Evolutionary conservation across 1,140 invertebrate species (phyloP), one percentile per base, ranked within the genome.

Genomic region (Zaprionus ghesquierei): DNA sequence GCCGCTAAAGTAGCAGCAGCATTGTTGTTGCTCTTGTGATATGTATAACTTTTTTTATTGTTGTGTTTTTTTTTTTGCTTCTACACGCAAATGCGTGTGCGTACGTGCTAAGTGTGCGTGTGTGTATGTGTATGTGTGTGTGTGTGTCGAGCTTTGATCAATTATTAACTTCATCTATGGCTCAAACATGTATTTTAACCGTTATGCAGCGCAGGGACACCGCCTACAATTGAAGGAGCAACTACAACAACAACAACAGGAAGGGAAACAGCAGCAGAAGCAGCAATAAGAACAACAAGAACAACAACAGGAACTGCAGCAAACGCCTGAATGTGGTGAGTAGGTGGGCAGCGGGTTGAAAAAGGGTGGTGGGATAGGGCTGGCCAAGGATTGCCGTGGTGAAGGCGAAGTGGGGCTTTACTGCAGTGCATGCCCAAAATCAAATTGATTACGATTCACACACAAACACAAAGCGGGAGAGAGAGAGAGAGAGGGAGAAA

Each of bases 171-270:
- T 44, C 20, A 56, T 27, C 13, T 49, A 60, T 9, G 5, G 44
- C 31, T 54, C 22, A 59, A 51, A 59, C 44, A 29, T 54, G 25
- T 58, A 65, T 66, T 33, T 72, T 13, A 59, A 72, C 53, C 55
- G 54, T 66, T 73, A 73, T 70, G 38, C 65, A 74, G 65, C 44
- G 25, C 64, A 69, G 70, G 56, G 70, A 66, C 56, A 74, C 58
- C 71, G 65, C 59, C 71, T 69, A 74, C 71, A 69, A 74, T 69
- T 63, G 56, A 51, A 68, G 51, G 50, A 50, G 22, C 5, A 59
- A 38, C 49, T 58, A 29, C 38, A 58, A 18, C 25, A 35, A 27
- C 22, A 50, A 53, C 23, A 60, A 20, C 41, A 46, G 18, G 23
- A 56, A 41, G 23, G 38, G 4, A 22, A 58, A 13, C 31, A 60